Percentiles rank a stretch among this genome's conserved stretches.
phyloP scores from a whole-genome alignment of 2,888 invertebrate species.

The Argyresthia albistria region DNA sequence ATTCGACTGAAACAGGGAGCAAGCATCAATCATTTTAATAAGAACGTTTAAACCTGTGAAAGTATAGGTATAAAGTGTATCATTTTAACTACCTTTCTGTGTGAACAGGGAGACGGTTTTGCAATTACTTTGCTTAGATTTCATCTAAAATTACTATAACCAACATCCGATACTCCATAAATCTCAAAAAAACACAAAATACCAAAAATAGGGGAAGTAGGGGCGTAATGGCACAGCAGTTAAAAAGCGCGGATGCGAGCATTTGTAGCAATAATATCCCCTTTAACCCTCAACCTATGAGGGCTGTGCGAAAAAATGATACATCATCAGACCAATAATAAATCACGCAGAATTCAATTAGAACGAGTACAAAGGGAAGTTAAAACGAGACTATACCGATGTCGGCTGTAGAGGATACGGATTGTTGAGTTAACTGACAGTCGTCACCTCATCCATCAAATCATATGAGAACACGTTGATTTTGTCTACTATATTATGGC shows the following conservation, averaged over 20 bases:
- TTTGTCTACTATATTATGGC: no score
- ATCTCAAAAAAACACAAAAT: no score
- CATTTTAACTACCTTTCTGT: no score
- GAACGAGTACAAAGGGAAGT: conserved; percentile 54
- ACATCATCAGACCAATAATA: conserved; percentile 72
- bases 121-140: no score
- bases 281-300: conserved; percentile 25
- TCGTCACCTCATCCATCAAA: conserved; percentile 63
- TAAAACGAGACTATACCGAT: conserved; percentile 48
- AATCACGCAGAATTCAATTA: conserved; percentile 72
- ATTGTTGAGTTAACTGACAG: conserved; percentile 58
- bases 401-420: conserved; percentile 29
- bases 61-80: no score
- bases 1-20: no score
- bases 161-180: no score
- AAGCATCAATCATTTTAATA: no score
- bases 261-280: conserved; percentile 64
- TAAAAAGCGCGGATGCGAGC: conserved; percentile 60
- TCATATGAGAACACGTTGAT: not conserved
- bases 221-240: conserved; percentile 39
- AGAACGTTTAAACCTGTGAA: no score
- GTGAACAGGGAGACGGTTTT: no score
- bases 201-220: conserved; percentile 39
- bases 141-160: no score
- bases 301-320: conserved; percentile 70